phyloP scores from a whole-genome alignment of 2,113 vertebrate species.

The Lamprologus callipterus region DNA sequence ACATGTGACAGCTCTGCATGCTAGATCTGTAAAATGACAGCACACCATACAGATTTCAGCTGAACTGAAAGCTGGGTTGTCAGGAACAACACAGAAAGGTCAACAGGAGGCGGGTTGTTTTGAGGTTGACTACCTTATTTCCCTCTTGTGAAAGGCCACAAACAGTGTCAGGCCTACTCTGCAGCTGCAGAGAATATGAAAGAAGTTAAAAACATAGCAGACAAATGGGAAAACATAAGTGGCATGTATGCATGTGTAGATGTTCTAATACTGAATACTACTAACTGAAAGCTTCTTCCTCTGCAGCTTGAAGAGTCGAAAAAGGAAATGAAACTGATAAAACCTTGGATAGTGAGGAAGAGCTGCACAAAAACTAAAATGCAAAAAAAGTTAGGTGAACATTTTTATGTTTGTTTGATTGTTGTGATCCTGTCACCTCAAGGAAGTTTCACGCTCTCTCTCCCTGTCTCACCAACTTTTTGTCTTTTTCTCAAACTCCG shows the following conservation, averaged over 20 bases:
- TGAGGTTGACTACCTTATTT: constrained; percentile 20
- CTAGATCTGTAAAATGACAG: not conserved
- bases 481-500: not conserved
- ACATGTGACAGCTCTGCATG: not conserved
- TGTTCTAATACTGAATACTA: not conserved
- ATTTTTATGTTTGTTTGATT: not conserved
- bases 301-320: not conserved
- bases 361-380: not conserved
- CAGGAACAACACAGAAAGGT: constrained; percentile 33
- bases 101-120: constrained; percentile 17
- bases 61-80: constrained; percentile 8
- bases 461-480: not conserved
- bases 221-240: not conserved
- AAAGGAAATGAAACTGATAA: constrained; percentile 15
- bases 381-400: not conserved
- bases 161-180: not conserved
- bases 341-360: not conserved
- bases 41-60: not conserved
- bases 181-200: not conserved
- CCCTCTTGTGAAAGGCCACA: constrained; percentile 12
- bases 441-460: not conserved
- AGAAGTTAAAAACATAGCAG: not conserved
- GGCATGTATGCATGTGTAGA: not conserved
- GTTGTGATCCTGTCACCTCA: constrained; percentile 32
- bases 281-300: not conserved